These are phyloP conservation scores for Colinus virginianus DNA, from an alignment of 2,113 vertebrate genomes.

Conservation along the genomic window DNA sequence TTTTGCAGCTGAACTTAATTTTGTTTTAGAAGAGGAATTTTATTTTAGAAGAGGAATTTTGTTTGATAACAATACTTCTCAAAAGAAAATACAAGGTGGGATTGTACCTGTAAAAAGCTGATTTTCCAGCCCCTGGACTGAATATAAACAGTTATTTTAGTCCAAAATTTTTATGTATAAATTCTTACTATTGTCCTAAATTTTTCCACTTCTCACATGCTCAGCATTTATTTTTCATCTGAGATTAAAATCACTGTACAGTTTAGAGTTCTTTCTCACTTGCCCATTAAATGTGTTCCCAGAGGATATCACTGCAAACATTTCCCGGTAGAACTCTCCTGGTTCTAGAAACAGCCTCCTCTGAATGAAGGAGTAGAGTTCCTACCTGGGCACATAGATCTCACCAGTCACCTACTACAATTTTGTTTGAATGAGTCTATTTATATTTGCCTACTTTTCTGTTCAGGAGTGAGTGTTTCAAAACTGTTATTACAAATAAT, in stretches of 20 bases:
- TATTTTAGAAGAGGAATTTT: not conserved
- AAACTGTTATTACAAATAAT: conserved; percentile 6
- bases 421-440: not conserved
- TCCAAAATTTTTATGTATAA: not conserved
- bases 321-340: not conserved
- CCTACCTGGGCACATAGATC: fast-evolving
- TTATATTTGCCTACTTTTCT: not conserved
- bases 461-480: not conserved
- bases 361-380: not conserved
- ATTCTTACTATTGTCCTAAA: not conserved
- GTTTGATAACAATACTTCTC: not conserved
- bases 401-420: not conserved
- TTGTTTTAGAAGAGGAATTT: not conserved
- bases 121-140: not conserved
- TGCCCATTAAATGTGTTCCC: not conserved
- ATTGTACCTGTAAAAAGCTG: not conserved
- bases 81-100: not conserved
- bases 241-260: not conserved
- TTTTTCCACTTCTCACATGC: not conserved
- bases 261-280: not conserved
- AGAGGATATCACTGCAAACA: not conserved
- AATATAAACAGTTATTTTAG: not conserved
- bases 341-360: not conserved
- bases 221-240: not conserved
- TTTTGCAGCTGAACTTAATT: not conserved